Evolutionary conservation across 2,888 invertebrate species (phyloP).

Genomic region (Drosophila pegasa): DNA sequence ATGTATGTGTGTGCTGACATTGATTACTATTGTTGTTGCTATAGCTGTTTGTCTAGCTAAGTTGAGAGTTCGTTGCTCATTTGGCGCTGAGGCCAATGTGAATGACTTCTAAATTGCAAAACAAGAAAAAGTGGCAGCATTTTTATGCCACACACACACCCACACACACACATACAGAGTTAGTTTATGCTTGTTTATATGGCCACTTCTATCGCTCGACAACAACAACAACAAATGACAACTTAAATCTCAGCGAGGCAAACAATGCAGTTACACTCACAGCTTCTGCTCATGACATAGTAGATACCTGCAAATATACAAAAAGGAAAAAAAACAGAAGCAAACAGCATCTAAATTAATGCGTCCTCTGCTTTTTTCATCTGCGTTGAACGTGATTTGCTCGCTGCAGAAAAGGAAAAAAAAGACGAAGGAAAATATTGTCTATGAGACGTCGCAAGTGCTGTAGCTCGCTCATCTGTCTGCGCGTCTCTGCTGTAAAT

Average conservation of each 20-base stretch:
- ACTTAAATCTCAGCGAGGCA: slow-evolving; percentile 25
- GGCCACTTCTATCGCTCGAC: slow-evolving; percentile 22
- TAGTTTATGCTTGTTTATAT: slow-evolving; percentile 29
- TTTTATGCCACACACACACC: slow-evolving; percentile 37
- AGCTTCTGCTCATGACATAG: not conserved
- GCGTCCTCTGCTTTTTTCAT: slow-evolving; percentile 12
- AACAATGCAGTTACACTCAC: slow-evolving; percentile 23
- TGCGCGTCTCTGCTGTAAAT: slow-evolving; percentile 9
- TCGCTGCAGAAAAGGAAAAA: not conserved
- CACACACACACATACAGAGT: slow-evolving; percentile 22
- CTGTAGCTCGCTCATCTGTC: slow-evolving; percentile 17
- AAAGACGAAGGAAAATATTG: not conserved
- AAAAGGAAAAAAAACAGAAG: not conserved
- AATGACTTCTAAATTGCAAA: slow-evolving; percentile 73
- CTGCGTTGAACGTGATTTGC: slow-evolving; percentile 27
- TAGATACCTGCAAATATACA: slow-evolving; percentile 6
- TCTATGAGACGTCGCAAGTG: slow-evolving; percentile 33
- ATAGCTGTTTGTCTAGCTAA: slow-evolving; percentile 51
- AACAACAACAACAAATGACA: slow-evolving; percentile 38
- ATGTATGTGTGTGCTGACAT: slow-evolving; percentile 47
- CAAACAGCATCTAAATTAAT: slow-evolving; percentile 24
- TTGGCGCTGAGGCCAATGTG: slow-evolving; percentile 54
- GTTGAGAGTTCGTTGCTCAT: slow-evolving; percentile 73
- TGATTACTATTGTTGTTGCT: slow-evolving; percentile 48
- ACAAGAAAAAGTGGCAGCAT: slow-evolving; percentile 64